Evolutionary conservation across 2,113 vertebrate genomes (phyloP).

Genomic region (Oreochromis aureus): DNA sequence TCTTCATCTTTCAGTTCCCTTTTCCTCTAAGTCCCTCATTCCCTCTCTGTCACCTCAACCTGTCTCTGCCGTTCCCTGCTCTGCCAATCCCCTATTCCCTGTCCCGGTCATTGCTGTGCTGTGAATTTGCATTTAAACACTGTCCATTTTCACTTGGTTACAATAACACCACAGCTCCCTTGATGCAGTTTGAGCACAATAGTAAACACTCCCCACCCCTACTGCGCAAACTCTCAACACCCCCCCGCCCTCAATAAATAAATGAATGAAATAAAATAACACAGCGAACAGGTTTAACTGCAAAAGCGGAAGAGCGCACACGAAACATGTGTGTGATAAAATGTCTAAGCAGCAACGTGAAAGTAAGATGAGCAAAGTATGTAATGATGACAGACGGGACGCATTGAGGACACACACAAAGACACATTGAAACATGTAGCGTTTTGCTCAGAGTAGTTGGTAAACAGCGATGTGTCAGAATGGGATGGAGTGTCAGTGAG

Average conservation of each 20-base stretch:
- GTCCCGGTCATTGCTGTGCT: constrained; percentile 11
- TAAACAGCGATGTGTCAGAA: constrained; percentile 59
- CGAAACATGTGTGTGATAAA: constrained; percentile 19
- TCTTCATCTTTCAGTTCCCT: constrained; percentile 6
- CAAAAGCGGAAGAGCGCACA: not conserved
- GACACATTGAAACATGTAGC: not conserved
- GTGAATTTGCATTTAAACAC: constrained; percentile 61
- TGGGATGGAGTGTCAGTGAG: constrained; percentile 53
- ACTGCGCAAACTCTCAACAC: not conserved
- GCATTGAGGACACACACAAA: not conserved
- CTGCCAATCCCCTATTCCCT: constrained; percentile 31
- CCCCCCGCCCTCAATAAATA: not conserved
- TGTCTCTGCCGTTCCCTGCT: constrained; percentile 8
- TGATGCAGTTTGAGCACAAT: constrained; percentile 56
- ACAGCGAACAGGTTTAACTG: not conserved
- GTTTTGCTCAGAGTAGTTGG: constrained; percentile 26
- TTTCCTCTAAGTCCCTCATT: constrained; percentile 20
- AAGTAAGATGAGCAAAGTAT: constrained; percentile 13
- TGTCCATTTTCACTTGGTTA: constrained; percentile 38
- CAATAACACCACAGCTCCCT: constrained; percentile 38
- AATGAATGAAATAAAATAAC: not conserved
- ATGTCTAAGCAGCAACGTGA: constrained; percentile 48
- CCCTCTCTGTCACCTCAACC: constrained; percentile 40
- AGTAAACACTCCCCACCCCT: constrained; percentile 35
- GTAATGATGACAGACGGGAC: constrained; percentile 26